Evolutionary conservation across 2,797 vertebrate genomes (phyloP).

Genomic region (Manis crassicaudata): DNA sequence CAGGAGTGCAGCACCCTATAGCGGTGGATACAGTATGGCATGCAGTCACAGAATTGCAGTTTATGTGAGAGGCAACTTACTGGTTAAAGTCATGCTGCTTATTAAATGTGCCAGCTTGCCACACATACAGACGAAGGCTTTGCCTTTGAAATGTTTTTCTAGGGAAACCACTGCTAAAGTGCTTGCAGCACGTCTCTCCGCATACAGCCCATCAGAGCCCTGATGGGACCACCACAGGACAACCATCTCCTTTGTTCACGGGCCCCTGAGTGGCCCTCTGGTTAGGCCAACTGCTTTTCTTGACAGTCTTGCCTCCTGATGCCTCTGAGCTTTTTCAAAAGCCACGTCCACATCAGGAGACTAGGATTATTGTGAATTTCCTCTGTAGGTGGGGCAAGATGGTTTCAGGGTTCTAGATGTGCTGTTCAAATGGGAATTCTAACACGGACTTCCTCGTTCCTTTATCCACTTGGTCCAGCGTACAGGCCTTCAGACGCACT

Average conservation of each 20-base stretch:
- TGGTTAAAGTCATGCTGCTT: not conserved
- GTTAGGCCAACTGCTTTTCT: not conserved
- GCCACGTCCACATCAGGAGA: not conserved
- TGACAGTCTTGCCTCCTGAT: not conserved
- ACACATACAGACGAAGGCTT: not conserved
- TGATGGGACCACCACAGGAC: fast-evolving
- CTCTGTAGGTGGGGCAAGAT: not conserved
- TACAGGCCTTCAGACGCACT: fast-evolving
- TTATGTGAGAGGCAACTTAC: not conserved
- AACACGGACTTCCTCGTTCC: not conserved
- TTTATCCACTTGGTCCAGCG: not conserved
- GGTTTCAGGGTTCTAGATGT: not conserved
- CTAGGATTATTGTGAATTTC: not conserved
- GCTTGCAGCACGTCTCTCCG: not conserved
- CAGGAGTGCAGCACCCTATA: fast-evolving
- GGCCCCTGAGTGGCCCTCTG: not conserved
- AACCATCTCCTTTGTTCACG: fast-evolving
- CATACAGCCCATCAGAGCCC: fast-evolving
- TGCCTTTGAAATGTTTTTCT: not conserved
- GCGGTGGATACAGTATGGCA: not conserved
- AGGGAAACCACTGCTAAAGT: not conserved
- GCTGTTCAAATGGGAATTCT: not conserved
- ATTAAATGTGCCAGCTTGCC: not conserved
- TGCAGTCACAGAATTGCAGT: not conserved
- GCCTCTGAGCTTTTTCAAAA: not conserved